phyloP scores from a whole-genome alignment of 2,888 invertebrate species.

The Netelia melanura region DNA sequence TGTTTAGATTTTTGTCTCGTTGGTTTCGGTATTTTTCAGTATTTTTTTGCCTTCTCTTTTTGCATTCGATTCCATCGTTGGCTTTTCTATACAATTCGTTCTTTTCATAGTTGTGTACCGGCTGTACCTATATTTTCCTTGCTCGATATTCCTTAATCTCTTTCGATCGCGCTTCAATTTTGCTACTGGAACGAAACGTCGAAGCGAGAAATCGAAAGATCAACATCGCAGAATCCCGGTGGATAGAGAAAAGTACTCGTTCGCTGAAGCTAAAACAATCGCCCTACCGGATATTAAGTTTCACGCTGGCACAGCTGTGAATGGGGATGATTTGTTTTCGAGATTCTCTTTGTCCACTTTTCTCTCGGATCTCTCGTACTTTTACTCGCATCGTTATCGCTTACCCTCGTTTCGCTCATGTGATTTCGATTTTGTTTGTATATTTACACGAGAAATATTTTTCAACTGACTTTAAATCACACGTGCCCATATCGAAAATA shows the following conservation, averaged over 20 bases:
- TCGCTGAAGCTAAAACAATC: constrained; percentile 11
- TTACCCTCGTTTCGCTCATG: neutral
- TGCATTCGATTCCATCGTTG: neutral
- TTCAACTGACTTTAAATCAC: neutral
- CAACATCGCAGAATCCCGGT: constrained; percentile 11
- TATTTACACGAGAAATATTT: neutral
- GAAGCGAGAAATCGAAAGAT: constrained; percentile 25
- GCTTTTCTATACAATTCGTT: neutral
- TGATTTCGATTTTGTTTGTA: neutral
- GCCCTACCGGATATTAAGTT: constrained; percentile 44
- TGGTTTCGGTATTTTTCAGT: too few relatives aligned
- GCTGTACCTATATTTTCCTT: neutral
- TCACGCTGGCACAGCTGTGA: constrained; percentile 31
- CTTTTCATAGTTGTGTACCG: constrained; percentile 2
- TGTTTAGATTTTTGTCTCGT: too few relatives aligned
- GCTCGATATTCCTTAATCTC: constrained; percentile 26
- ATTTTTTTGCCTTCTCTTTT: neutral
- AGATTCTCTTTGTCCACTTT: constrained; percentile 33
- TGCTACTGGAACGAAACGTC: neutral
- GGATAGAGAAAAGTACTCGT: constrained; percentile 9
- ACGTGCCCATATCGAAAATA: too few relatives aligned
- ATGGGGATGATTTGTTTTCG: constrained; percentile 33
- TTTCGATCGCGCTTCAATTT: constrained; percentile 21
- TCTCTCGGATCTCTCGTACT: neutral
- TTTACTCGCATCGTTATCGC: constrained; percentile 11